These are phyloP conservation scores for Cyprinodon diabolis DNA, from an alignment of 2,797 vertebrate genomes.

Conservation along the genomic window DNA sequence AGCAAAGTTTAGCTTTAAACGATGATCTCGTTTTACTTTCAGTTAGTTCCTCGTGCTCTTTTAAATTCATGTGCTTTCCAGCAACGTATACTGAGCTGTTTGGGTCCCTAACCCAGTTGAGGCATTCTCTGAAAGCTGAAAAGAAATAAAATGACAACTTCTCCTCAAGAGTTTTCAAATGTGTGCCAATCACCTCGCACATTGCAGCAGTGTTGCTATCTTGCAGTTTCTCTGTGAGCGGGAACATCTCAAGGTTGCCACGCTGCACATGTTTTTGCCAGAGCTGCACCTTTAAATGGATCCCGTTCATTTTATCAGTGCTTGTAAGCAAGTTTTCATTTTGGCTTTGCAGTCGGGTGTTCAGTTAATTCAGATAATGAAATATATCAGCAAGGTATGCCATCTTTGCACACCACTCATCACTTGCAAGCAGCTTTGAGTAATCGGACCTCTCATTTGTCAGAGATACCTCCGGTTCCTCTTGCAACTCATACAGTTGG, in stretches of 20 bases:
- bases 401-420: conserved; percentile 14
- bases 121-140: too few relatives aligned
- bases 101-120: background rate
- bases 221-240: too few relatives aligned
- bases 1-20: background rate
- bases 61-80: background rate
- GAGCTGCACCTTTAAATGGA: background rate
- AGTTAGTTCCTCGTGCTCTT: background rate
- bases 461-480: background rate
- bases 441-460: background rate
- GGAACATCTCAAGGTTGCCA: too few relatives aligned
- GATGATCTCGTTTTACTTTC: background rate
- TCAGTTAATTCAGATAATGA: conserved; percentile 15
- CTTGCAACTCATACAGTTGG: background rate
- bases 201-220: too few relatives aligned
- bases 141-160: too few relatives aligned
- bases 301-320: conserved; percentile 17
- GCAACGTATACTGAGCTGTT: background rate
- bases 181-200: too few relatives aligned
- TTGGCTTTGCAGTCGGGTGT: conserved; percentile 6
- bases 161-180: too few relatives aligned
- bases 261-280: too few relatives aligned
- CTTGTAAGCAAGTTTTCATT: conserved; percentile 25
- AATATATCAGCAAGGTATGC: conserved; percentile 19
- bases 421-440: conserved; percentile 17